Evolutionary conservation across 2,113 vertebrate species (phyloP).

Genomic region (Danionella cerebrum): DNA sequence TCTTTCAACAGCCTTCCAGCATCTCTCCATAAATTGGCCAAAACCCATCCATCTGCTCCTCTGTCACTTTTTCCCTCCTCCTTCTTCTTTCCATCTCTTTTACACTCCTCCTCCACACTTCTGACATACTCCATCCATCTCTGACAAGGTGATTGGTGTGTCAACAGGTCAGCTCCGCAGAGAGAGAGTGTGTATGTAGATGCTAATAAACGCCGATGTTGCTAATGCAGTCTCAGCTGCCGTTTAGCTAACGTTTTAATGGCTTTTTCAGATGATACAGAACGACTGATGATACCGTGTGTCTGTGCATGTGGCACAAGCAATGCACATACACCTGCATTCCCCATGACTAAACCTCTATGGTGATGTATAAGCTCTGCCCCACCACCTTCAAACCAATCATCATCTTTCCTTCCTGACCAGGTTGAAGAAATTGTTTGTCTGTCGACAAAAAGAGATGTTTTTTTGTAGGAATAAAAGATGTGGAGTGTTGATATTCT

Average conservation of each 20-base stretch:
- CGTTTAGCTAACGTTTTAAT: slow-evolving; percentile 17
- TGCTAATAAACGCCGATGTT: slow-evolving; percentile 10
- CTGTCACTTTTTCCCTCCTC: slow-evolving; percentile 13
- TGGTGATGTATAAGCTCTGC: slow-evolving; percentile 48
- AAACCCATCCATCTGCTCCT: slow-evolving; percentile 18
- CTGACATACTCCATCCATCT: slow-evolving; percentile 35
- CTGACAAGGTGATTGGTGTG: slow-evolving; percentile 28
- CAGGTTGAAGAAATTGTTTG: too few species aligned
- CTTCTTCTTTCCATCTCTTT: slow-evolving; percentile 17
- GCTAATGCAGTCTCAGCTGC: slow-evolving; percentile 20
- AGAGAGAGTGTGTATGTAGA: slow-evolving; percentile 22
- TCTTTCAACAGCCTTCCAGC: slow-evolving; percentile 19
- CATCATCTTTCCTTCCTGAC: too few species aligned
- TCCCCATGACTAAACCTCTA: slow-evolving; percentile 54
- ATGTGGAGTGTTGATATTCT: too few species aligned
- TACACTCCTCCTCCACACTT: slow-evolving; percentile 21
- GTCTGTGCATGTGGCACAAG: slow-evolving; percentile 7
- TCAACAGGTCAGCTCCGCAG: slow-evolving; percentile 45
- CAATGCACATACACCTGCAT: slow-evolving; percentile 56
- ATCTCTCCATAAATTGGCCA: slow-evolving; percentile 22
- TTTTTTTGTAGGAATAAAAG: too few species aligned
- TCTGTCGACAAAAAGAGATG: too few species aligned
- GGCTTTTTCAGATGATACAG: slow-evolving; percentile 2
- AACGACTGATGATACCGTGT: not conserved
- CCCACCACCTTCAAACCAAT: slow-evolving; percentile 52